phyloP scores from a whole-genome alignment of 92 coral and sea anemone species.

The Zoanthus gigantus region DNA sequence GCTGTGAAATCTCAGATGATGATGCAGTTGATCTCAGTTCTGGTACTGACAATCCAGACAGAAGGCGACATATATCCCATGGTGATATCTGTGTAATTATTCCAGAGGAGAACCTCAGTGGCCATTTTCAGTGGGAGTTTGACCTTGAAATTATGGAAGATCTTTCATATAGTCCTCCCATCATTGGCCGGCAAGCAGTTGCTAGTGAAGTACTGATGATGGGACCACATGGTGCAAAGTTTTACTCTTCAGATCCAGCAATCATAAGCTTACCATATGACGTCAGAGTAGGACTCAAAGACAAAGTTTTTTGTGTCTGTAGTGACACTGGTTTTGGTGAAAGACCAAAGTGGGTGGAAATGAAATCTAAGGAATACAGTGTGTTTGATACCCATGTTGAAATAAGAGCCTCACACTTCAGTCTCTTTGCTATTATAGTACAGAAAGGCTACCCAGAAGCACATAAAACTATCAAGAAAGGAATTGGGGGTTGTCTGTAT shows the following conservation, averaged over 20 bases:
- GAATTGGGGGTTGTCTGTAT: conserved; percentile 86
- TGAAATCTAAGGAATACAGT: conserved; percentile 73
- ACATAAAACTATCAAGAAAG: conserved; percentile 77
- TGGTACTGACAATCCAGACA: conserved; percentile 53
- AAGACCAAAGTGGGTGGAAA: conserved; percentile 72
- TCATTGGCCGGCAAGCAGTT: conserved; percentile 67
- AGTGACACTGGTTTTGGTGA: conserved; percentile 89
- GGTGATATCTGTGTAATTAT: conserved; percentile 91
- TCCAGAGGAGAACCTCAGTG: conserved; percentile 87
- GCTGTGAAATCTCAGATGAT: conserved; percentile 55
- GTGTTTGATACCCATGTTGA: conserved; percentile 77
- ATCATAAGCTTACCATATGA: conserved; percentile 82
- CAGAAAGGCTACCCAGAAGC: conserved; percentile 92
- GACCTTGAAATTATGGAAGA: conserved; percentile 80
- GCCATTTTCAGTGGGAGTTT: conserved; percentile 88
- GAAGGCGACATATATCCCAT: conserved; percentile 76
- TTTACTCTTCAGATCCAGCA: conserved; percentile 86
- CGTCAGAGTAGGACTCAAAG: conserved; percentile 59
- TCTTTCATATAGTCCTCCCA: conserved; percentile 68
- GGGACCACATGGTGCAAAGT: conserved; percentile 92
- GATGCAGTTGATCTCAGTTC: conserved; percentile 45
- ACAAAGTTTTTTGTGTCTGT: conserved; percentile 80
- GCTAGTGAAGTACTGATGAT: conserved; percentile 84
- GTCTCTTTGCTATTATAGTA: conserved; percentile 89
- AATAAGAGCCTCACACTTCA: conserved; percentile 87